Conservation (phyloP, 2,888 invertebrate species). For the Ernsta delagoae region DNA sequence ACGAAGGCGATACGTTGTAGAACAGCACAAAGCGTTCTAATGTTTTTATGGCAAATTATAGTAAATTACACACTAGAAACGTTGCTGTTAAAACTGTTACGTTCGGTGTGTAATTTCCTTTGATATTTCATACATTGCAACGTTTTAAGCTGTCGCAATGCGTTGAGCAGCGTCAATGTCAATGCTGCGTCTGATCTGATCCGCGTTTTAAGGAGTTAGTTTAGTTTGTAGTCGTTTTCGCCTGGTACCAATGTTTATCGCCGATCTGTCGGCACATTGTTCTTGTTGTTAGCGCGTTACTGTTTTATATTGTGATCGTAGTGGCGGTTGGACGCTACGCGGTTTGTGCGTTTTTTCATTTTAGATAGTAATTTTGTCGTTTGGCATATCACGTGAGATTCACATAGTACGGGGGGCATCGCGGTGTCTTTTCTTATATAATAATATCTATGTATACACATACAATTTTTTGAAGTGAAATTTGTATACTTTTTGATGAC, state of each 20-base stretch:
- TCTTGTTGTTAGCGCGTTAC: slow-evolving; percentile 60
- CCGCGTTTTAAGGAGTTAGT: slow-evolving; percentile 48
- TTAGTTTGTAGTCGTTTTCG: slow-evolving; percentile 72
- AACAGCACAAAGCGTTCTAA: too few relatives aligned
- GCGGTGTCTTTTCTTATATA: slow-evolving; percentile 53
- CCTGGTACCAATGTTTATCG: slow-evolving; percentile 64
- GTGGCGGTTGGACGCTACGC: slow-evolving; percentile 50
- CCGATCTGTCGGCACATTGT: slow-evolving; percentile 52
- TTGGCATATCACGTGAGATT: slow-evolving; percentile 72
- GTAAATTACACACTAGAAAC: too few relatives aligned
- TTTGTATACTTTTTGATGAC: slow-evolving; percentile 66
- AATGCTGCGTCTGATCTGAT: too few relatives aligned
- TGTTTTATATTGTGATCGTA: slow-evolving; percentile 56
- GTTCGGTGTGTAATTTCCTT: too few relatives aligned
- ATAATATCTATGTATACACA: slow-evolving; percentile 22
- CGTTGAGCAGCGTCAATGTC: too few relatives aligned
- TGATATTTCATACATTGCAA: too few relatives aligned
- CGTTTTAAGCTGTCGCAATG: too few relatives aligned
- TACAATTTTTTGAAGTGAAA: slow-evolving; percentile 49
- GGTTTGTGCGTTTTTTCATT: slow-evolving; percentile 50
- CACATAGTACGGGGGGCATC: slow-evolving; percentile 65
- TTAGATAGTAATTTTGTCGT: slow-evolving; percentile 72
- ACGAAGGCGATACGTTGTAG: too few relatives aligned
- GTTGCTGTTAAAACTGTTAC: too few relatives aligned
- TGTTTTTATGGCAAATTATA: too few relatives aligned